Evolutionary conservation across 1,140 invertebrate genomes (phyloP), one percentile per base, ranked within the genome.

Genomic region (Drosophila sturtevanti): DNA sequence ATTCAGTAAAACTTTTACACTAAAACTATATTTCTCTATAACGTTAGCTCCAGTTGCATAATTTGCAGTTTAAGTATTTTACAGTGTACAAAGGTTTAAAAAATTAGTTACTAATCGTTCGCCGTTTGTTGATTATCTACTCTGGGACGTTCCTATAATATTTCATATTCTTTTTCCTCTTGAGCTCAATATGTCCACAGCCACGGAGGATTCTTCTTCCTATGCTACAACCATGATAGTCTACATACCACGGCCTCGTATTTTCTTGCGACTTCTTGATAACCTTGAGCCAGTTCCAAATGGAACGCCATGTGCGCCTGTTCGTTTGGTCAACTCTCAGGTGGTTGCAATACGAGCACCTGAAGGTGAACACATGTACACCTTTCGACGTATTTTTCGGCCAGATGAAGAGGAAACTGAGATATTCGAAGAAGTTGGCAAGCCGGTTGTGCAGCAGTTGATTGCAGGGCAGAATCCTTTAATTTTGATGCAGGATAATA

Each of bases 401-500:
- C n/a, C n/a, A 4, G 18, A 9, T 38, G 21, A 41, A 18, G 21
- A 7, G 12, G 16, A 22, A 4, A 11, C 7, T 5, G 11, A 37
- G 6, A 60, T 60, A n/a, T 60, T 37, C 12, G 2, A 60, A 24
- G 37, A 41, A 16, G 58, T 60, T 2, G 58, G 18, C 16, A 41
- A 12, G 7, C 58, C 58, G 7, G 12, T 38, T 34, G 1, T 60
- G 10, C 9, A 60, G 9, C 35, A 41, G 2, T 41, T 60, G 10
- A 9, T 60, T 5, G 11, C 21, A n/a, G 58, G 58, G 0, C 14
- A 60, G 6, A 24, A 3, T 24, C 34, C 58, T 1, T 35, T 60
- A 6, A 5, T 60, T 10, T 7, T 56, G 11, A 35, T 56, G 11
- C 54, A 56, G 11, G 54, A 27, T 4, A 27, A 18, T 0, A 12